Evolutionary conservation across 2,113 vertebrate genomes (phyloP), one percentile per base, ranked within the genome.

Genomic region (Callopanchax toddi): DNA sequence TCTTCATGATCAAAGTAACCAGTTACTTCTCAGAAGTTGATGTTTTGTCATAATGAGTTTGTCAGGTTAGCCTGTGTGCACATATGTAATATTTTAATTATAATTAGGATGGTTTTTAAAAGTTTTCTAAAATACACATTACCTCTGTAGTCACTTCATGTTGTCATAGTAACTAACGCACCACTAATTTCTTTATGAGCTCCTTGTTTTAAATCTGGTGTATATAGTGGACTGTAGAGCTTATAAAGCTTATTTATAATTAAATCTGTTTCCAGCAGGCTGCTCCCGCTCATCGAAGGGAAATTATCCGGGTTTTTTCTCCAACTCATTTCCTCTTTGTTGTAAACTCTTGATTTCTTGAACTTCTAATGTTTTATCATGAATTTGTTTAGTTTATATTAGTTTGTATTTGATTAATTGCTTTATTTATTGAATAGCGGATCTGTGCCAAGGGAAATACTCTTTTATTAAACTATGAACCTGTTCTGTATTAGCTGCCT

Each of bases 351-450:
- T 76, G 76, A 52, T 65, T 43, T 42, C 44, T 34, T 61, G 40
- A 39, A 56, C 62, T 55, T 37, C 61, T 67, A 54, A 46, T 61
- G 60, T 57, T 73, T 76, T 75, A 62, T 76, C 64, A 76, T 74
- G 74, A 69, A 88, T 89, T 89, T 88, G 81, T 91, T 93, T 93
- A 92, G 91, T 89, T 85, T 83, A 86, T 89, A 86, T 90, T 90
- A 90, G 89, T 89, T 89, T 87, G 86, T 90, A 92, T 84, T 93
- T 93, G 89, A 93, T 89, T 91, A 87, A 88, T 92, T 87, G 82
- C 87, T 92, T 93, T 91, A 93, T 92, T 92, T 93, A 93, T 93
- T 93, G 92, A 92, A 91, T 91, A 94, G 92, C 91, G 91, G 87
- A 92, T 87, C 89, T 91, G 92, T 92, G 90, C 89, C 88, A 84